These are phyloP conservation scores for Hapalemur alaotrensis DNA, from an alignment of 2,797 vertebrate genomes.

Conservation along the genomic window DNA sequence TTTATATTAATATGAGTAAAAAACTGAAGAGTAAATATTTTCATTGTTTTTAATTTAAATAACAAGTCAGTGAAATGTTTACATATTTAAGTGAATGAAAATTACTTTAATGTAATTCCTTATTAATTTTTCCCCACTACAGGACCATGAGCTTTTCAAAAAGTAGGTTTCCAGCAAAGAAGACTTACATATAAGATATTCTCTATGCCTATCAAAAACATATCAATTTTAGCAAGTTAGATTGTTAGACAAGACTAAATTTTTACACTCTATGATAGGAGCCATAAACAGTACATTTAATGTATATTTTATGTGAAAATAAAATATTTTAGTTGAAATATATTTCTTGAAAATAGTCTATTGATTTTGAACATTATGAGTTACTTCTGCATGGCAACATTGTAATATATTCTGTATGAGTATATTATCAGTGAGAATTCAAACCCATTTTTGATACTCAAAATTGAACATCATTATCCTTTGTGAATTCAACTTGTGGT, in stretches of 20 bases:
- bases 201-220: neutral
- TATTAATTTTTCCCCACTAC: neutral
- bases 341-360: neutral
- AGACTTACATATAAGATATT: neutral
- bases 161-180: neutral
- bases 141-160: neutral
- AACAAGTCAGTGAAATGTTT: neutral
- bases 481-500: neutral
- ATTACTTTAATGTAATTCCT: neutral
- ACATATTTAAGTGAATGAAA: neutral
- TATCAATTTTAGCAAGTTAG: neutral
- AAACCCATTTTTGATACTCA: constrained; percentile 1
- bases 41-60: neutral
- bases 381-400: neutral
- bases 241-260: neutral
- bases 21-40: neutral
- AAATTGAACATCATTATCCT: constrained; percentile 7
- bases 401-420: neutral
- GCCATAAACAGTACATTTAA: neutral
- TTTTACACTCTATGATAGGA: neutral
- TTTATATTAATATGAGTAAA: constrained; percentile 21
- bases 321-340: constrained; percentile 23
- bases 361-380: constrained; percentile 20
- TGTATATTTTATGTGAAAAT: constrained; percentile 4
- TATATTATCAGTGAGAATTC: constrained; percentile 21